Conservation (phyloP, 1,140 invertebrate genomes). For the Euglossa dilemma region DNA sequence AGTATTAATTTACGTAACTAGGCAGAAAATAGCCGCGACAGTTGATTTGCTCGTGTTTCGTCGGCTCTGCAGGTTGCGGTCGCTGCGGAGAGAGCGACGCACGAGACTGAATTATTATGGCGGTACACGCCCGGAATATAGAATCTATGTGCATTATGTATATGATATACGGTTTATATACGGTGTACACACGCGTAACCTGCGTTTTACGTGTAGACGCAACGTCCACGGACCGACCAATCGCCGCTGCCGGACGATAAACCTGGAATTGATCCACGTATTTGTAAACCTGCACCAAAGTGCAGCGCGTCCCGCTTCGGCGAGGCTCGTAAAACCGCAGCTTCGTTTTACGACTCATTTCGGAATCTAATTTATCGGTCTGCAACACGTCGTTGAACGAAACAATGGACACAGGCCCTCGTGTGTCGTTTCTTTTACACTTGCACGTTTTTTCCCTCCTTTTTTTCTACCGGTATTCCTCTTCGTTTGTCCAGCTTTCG, state of each 20-base stretch:
- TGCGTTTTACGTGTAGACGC: conserved; percentile 27
- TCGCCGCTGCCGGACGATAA: conserved; percentile 56
- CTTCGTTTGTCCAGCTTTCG: no score
- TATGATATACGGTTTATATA: conserved; percentile 15
- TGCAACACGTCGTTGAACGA: conserved; percentile 20
- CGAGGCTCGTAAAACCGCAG: conserved; percentile 38
- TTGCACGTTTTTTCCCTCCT: background rate
- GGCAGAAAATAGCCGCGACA: conserved; percentile 48
- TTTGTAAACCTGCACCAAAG: conserved; percentile 66
- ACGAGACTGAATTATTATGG: conserved; percentile 64
- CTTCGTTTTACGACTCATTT: conserved; percentile 66
- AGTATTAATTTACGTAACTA: conserved; percentile 51
- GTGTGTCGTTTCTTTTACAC: background rate
- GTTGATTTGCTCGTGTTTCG: conserved; percentile 49
- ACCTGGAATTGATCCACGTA: conserved; percentile 68
- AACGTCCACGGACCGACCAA: conserved; percentile 38
- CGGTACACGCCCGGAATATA: conserved; percentile 49
- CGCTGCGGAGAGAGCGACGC: conserved; percentile 50
- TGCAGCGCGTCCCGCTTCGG: conserved; percentile 25
- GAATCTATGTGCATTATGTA: conserved; percentile 45
- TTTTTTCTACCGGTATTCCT: background rate
- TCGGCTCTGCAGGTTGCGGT: conserved; percentile 39
- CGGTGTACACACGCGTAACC: background rate
- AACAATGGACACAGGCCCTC: conserved; percentile 29
- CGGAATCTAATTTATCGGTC: conserved; percentile 60